Percentiles rank a stretch among this genome's conserved stretches.
Evolutionary conservation across 2,888 invertebrate genomes (phyloP).

Genomic region (Andrena chrysosceles): DNA sequence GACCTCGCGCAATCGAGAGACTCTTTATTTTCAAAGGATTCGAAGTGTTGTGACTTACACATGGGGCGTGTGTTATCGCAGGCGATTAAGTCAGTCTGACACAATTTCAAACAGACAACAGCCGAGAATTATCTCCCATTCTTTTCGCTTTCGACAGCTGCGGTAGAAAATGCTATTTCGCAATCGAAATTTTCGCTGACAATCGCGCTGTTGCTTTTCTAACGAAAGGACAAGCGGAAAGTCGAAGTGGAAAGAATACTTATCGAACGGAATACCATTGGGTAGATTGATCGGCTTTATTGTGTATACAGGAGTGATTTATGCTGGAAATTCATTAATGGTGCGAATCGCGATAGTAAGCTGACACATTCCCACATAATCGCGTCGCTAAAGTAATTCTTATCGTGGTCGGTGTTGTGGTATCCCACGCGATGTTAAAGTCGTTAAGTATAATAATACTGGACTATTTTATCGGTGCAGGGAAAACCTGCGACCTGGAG

Average conservation of each 20-base stretch:
- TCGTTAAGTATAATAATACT: conserved; percentile 46
- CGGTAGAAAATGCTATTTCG: not conserved
- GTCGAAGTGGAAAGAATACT: not conserved
- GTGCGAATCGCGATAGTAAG: conserved; percentile 63
- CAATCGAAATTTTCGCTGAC: not conserved
- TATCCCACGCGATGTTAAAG: conserved; percentile 52
- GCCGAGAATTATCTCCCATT: conserved; percentile 23
- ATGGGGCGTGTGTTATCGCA: conserved; percentile 2
- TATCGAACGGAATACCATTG: conserved; percentile 5
- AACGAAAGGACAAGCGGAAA: not conserved
- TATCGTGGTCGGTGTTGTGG: conserved; percentile 50
- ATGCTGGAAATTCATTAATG: conserved; percentile 60
- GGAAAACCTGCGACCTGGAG: not conserved
- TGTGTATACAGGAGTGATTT: conserved; percentile 30
- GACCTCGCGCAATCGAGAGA: not conserved
- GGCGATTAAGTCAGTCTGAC: conserved; percentile 29
- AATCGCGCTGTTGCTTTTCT: not conserved
- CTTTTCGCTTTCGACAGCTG: not conserved
- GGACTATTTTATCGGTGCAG: conserved; percentile 34
- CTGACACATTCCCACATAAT: conserved; percentile 65
- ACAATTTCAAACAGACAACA: conserved; percentile 32
- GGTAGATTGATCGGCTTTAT: conserved; percentile 29
- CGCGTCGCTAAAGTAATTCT: conserved; percentile 65
- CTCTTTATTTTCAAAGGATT: not conserved
- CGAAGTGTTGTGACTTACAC: not conserved